Conservation (phyloP, 2,113 vertebrate genomes). For the Pholis gunnellus region DNA sequence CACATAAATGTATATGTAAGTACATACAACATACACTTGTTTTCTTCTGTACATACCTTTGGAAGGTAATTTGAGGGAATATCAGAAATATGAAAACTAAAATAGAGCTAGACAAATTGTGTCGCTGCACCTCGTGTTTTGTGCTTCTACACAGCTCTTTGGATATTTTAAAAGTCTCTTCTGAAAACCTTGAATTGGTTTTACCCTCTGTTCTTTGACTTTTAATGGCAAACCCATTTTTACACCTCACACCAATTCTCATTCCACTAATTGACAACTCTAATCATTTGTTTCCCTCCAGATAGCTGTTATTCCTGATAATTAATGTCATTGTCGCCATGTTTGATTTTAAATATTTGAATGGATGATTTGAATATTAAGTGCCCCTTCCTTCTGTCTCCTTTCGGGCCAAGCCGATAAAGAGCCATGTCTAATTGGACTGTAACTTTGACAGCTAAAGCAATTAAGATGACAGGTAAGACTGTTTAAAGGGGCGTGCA, state of each 20-base stretch:
- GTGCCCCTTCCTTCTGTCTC: constrained; percentile 37
- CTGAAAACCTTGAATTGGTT: constrained; percentile 27
- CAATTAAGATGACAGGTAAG: constrained; percentile 78
- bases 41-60: neutral
- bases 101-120: neutral
- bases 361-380: constrained; percentile 70
- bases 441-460: constrained; percentile 71
- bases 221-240: constrained; percentile 36
- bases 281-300: constrained; percentile 58
- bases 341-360: constrained; percentile 74
- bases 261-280: constrained; percentile 43
- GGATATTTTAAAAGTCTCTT: constrained; percentile 11
- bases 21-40: neutral
- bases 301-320: constrained; percentile 63
- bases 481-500: constrained; percentile 65
- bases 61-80: neutral
- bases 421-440: constrained; percentile 70
- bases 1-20: neutral
- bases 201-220: constrained; percentile 8
- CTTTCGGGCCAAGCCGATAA: constrained; percentile 41
- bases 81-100: neutral
- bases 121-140: neutral
- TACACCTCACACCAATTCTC: constrained; percentile 12
- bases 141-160: neutral
- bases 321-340: constrained; percentile 69